Percentiles rank a stretch among this genome's conserved stretches.
These are phyloP conservation scores for Kryptolebias marmoratus DNA, from an alignment of 2,113 vertebrate species.

Conservation along the genomic window DNA sequence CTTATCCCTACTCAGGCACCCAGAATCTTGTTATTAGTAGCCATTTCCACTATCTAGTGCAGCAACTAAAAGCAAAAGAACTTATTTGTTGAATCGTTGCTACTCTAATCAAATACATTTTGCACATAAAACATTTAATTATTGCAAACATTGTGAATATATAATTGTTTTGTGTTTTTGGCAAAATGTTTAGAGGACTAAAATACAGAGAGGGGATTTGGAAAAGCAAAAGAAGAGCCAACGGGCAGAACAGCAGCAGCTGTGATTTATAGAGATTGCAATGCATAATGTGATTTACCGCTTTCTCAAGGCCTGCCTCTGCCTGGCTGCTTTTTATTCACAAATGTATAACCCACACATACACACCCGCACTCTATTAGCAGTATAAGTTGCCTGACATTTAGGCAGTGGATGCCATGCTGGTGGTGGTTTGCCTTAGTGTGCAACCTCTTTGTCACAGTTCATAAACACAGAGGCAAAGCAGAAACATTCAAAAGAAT, in stretches of 20 bases:
- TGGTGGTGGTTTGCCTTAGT: constrained; percentile 58
- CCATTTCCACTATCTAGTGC: constrained; percentile 31
- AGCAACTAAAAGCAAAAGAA: constrained; percentile 28
- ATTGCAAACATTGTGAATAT: constrained; percentile 16
- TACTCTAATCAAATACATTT: constrained; percentile 9
- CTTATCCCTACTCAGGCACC: constrained; percentile 40
- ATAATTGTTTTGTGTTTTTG: neutral
- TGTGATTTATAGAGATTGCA: constrained; percentile 62
- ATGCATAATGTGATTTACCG: constrained; percentile 70
- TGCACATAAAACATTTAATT: constrained; percentile 17
- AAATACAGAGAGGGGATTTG: constrained; percentile 25
- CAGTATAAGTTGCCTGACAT: constrained; percentile 67
- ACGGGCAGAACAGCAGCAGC: constrained; percentile 40
- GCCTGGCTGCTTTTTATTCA: constrained; percentile 60
- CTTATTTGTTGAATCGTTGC: constrained; percentile 24
- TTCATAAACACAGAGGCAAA: neutral
- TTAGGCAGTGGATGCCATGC: constrained; percentile 59
- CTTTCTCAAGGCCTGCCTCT: constrained; percentile 50
- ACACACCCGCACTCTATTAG: constrained; percentile 21
- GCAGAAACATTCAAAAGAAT: constrained; percentile 1
- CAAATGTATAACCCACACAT: constrained; percentile 38
- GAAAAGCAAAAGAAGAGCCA: constrained; percentile 34
- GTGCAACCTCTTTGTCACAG: constrained; percentile 24
- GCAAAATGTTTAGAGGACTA: constrained; percentile 19
- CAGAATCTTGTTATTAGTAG: constrained; percentile 40